Conservation (phyloP, 2,113 vertebrate species). For the Cyanoliseus patagonus region DNA sequence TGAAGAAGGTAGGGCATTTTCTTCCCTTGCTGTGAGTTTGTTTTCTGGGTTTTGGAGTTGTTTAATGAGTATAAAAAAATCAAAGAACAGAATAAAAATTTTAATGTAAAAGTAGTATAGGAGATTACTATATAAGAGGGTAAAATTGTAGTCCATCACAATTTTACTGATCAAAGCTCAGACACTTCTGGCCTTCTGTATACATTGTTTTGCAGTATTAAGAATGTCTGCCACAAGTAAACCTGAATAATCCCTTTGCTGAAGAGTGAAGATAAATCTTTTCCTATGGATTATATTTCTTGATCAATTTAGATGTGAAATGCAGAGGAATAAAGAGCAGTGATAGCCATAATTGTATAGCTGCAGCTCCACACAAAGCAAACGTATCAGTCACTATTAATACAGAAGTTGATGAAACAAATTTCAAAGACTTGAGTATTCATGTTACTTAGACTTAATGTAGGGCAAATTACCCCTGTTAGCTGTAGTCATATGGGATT, state of each 20-base stretch:
- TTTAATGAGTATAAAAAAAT: not conserved
- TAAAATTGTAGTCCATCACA: not conserved
- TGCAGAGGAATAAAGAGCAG: not conserved
- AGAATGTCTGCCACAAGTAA: not conserved
- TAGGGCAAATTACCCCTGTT: constrained; percentile 12
- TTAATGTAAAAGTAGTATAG: not conserved
- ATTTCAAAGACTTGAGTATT: constrained; percentile 21
- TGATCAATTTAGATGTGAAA: constrained; percentile 26
- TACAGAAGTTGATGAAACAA: constrained; percentile 16
- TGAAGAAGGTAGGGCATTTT: constrained; percentile 83
- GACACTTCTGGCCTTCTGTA: not conserved
- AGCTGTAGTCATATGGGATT: not conserved
- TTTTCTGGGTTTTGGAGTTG: not conserved
- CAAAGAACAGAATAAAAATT: not conserved
- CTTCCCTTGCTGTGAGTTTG: not conserved
- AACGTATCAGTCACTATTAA: constrained; percentile 38
- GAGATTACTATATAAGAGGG: not conserved
- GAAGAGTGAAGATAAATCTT: not conserved
- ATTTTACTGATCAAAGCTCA: not conserved
- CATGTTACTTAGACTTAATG: not conserved
- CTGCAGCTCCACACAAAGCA: constrained; percentile 12
- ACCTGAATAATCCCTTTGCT: constrained; percentile 7
- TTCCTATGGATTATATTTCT: constrained; percentile 8
- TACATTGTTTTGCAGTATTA: not conserved
- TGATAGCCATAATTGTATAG: not conserved